Conservation (phyloP, 1,140 invertebrate species). For the Drosophila setifemur region DNA sequence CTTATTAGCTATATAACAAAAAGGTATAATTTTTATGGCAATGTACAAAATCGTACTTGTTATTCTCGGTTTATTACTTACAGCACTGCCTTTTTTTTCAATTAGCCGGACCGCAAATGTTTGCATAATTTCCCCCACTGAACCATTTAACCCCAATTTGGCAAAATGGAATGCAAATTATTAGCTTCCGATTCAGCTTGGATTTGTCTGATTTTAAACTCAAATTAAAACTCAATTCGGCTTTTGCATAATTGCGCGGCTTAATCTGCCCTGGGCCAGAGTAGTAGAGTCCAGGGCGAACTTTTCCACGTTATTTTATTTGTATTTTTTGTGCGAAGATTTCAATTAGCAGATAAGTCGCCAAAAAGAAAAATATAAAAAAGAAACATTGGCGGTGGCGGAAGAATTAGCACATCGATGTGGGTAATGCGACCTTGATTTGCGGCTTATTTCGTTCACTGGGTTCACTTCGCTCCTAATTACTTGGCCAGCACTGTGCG, state of each 20-base stretch:
- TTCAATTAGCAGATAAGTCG: conserved; percentile 46
- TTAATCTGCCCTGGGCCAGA: conserved; percentile 1
- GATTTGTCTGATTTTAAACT: neutral
- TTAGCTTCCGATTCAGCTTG: conserved; percentile 7
- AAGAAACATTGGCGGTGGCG: conserved; percentile 1
- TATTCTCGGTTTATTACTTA: too few relatives aligned
- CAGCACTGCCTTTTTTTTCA: neutral
- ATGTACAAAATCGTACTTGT: too few relatives aligned
- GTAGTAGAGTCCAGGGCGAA: neutral
- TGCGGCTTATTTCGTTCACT: conserved; percentile 8
- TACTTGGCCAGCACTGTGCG: conserved; percentile 24
- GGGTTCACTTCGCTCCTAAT: conserved; percentile 7
- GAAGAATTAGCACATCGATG: conserved; percentile 24
- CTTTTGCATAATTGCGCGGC: conserved; percentile 15
- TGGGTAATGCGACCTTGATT: conserved; percentile 1
- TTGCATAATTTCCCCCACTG: neutral
- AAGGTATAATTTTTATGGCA: too few relatives aligned
- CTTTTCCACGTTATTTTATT: neutral
- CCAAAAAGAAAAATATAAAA: conserved; percentile 7
- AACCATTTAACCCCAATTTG: conserved; percentile 27
- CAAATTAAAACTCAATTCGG: conserved; percentile 18
- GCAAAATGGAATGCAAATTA: neutral
- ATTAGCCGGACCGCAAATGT: neutral
- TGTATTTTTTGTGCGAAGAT: neutral
- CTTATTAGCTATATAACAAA: too few relatives aligned